Evolutionary conservation across 1,140 invertebrate species (phyloP), one percentile per base, ranked within the genome.

Genomic region (Paralvinella palmiformis): DNA sequence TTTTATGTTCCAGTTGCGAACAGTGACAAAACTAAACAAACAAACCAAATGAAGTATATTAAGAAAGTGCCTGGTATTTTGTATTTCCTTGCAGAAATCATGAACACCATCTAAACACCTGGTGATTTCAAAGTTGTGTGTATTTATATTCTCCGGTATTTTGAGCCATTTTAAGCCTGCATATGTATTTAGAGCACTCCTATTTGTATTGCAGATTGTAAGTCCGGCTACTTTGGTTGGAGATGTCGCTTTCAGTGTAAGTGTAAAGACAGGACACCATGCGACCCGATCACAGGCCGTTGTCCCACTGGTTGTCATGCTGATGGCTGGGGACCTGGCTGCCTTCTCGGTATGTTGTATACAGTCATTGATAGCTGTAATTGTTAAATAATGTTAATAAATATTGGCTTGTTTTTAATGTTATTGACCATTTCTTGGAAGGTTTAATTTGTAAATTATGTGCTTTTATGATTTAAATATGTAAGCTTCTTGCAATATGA

Each of bases 141-240:
- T n/a, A n/a, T n/a, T n/a, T n/a, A n/a, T n/a, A n/a, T n/a, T n/a
- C n/a, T n/a, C n/a, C n/a, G n/a, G n/a, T n/a, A n/a, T n/a, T n/a
- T 20, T 29, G 17, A 52, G 48, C n/a, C 24, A 50, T 22, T 52
- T 20, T 2, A 7, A 10, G 10, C n/a, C 2, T 10, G 10, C 3
- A 48, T 48, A 2, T 20, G 2, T 48, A 10, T 4, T 3, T 48
- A 24, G 27, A 2, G n/a, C 24, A 6, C 20, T 7, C 31, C 24
- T 52, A 27, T 52, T 52, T 29, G 24, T 22, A 27, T 22, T 59
- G 58, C 53, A 64, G 62, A 58, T 20, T 64, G 62, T 45, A 64
- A 44, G 27, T 20, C 35, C n/a, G 62, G 62, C 35, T 58, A 58
- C 37, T 64, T 55, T 29, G 62, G 62, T 32, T 64, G 62, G 62